phyloP scores from a whole-genome alignment of 2,888 invertebrate species.

The Amphipoea oculea region DNA sequence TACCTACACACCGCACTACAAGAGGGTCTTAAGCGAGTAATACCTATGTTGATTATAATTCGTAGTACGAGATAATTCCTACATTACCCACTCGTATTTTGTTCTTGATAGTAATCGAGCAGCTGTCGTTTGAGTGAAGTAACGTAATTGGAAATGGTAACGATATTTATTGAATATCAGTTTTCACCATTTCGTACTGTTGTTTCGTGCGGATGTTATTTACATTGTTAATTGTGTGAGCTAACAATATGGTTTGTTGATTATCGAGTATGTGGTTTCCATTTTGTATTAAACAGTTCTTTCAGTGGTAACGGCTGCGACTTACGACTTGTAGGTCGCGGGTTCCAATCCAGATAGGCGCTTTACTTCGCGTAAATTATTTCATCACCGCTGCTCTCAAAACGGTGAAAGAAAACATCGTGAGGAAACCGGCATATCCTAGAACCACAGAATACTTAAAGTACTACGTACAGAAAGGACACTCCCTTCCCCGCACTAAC shows the following conservation, averaged over 20 bases:
- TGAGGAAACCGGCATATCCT: neutral
- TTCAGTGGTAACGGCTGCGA: neutral
- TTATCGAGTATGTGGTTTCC: constrained; percentile 10
- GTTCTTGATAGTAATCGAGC: constrained; percentile 8
- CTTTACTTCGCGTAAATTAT: neutral
- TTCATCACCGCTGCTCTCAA: neutral
- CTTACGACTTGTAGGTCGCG: neutral
- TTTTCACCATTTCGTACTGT: constrained; percentile 18
- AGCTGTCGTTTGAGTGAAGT: constrained; percentile 33
- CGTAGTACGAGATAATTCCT: constrained; percentile 8
- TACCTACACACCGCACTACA: no score
- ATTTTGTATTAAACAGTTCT: neutral
- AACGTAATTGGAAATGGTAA: constrained; percentile 41
- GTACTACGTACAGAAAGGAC: no score
- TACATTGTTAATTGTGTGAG: constrained; percentile 43
- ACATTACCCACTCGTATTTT: constrained; percentile 11
- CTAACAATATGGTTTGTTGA: constrained; percentile 21
- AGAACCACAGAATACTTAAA: no score
- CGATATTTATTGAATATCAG: constrained; percentile 42
- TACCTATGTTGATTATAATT: constrained; percentile 16
- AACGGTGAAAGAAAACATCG: neutral
- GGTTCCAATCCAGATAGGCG: no score
- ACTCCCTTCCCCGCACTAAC: no score
- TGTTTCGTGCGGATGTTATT: constrained; percentile 28
- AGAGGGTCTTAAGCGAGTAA: neutral